These are phyloP conservation scores for Acropora tenuis DNA, from an alignment of 64 coral and sea anemone genomes.

Conservation along the genomic window DNA sequence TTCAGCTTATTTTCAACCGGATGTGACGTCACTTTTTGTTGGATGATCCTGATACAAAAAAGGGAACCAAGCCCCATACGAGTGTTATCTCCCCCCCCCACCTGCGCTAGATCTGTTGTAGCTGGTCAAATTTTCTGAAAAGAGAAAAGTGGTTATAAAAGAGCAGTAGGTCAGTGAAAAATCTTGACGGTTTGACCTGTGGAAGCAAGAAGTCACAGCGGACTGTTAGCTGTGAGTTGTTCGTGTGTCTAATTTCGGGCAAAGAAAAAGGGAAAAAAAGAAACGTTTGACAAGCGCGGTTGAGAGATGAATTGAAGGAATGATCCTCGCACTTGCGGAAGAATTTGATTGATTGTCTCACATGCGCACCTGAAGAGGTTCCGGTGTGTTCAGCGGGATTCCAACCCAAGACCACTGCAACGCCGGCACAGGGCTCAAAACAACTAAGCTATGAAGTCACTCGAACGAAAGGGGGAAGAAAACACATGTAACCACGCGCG, in stretches of 20 bases:
- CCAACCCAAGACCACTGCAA: no score
- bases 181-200: slow-evolving; percentile 2
- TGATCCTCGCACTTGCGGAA: not conserved
- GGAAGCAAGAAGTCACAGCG: not conserved
- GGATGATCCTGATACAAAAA: no score
- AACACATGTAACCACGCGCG: not conserved
- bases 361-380: slow-evolving; percentile 8
- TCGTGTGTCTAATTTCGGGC: not conserved
- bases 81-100: no score
- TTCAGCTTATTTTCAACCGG: no score
- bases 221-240: slow-evolving; percentile 8
- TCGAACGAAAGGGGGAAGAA: slow-evolving; percentile 12
- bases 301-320: no score
- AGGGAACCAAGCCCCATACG: no score
- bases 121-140: slow-evolving; percentile 5
- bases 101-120: slow-evolving; percentile 1
- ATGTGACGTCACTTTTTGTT: no score
- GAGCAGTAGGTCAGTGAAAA: slow-evolving; percentile 4
- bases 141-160: slow-evolving; percentile 9
- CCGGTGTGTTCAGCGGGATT: no score
- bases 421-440: no score
- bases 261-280: not conserved
- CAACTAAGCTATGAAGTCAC: slow-evolving; percentile 10
- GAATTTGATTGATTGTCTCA: slow-evolving; percentile 9
- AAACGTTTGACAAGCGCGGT: not conserved